These are phyloP conservation scores for Plectropomus leopardus DNA, from an alignment of 2,113 vertebrate species.

Conservation along the genomic window DNA sequence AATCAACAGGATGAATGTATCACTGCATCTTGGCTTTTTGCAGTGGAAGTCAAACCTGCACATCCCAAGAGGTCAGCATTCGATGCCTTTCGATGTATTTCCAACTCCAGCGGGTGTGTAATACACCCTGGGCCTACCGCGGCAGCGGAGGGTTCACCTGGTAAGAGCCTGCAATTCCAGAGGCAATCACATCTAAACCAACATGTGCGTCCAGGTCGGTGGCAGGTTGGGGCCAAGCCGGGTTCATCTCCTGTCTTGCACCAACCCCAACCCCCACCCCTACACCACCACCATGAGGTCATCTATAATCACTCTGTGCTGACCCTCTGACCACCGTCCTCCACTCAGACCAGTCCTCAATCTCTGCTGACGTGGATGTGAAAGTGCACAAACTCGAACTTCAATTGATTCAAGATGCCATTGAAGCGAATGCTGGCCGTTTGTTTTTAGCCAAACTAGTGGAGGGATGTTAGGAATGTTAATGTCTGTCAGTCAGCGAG, in stretches of 20 bases:
- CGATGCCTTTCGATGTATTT: constrained; percentile 41
- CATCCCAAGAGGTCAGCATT: constrained; percentile 24
- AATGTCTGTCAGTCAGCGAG: neutral
- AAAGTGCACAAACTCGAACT: neutral
- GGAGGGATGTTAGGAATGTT: neutral
- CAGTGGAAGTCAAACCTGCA: too few species aligned
- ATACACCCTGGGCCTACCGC: constrained; percentile 7
- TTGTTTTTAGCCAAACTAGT: neutral
- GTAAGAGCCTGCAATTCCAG: constrained; percentile 74
- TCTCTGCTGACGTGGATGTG: neutral
- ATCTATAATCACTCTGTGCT: constrained; percentile 63
- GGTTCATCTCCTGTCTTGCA: constrained; percentile 58
- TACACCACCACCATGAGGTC: constrained; percentile 48
- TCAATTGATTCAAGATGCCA: neutral
- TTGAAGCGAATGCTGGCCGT: neutral
- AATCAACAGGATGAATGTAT: neutral
- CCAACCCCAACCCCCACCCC: constrained; percentile 26
- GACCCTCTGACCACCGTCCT: constrained; percentile 40
- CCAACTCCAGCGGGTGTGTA: constrained; percentile 37
- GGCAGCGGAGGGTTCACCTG: constrained; percentile 57
- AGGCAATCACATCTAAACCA: constrained; percentile 75
- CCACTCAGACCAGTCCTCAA: constrained; percentile 18
- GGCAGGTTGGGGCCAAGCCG: constrained; percentile 56
- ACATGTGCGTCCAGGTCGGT: constrained; percentile 50
- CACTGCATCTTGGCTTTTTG: neutral